A percentile compares a stretch with the other conserved stretches of the same genome.
Conservation (phyloP, 2,888 invertebrate genomes). For the Temnothorax unifasciatus region DNA sequence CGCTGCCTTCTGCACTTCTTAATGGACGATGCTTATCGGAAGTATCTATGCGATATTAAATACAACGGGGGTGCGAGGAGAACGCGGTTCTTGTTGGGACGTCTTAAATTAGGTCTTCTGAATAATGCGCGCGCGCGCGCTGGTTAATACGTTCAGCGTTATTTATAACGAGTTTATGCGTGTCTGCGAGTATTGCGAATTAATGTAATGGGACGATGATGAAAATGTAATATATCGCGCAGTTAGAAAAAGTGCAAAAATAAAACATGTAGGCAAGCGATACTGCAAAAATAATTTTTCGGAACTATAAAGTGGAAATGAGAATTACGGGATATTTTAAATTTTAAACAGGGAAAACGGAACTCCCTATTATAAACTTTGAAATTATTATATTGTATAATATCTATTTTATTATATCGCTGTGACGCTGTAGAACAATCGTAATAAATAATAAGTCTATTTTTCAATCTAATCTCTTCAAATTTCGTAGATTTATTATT, state of each 20-base stretch:
- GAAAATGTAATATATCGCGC: not conserved
- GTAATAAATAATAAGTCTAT: not conserved
- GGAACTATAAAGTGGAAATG: not conserved
- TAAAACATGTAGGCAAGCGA: not conserved
- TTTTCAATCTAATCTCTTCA: not conserved
- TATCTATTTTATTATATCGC: not conserved
- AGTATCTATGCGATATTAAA: conserved; percentile 52
- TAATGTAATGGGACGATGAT: not conserved
- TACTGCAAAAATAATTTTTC: not conserved
- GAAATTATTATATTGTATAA: not conserved
- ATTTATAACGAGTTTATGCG: conserved; percentile 33
- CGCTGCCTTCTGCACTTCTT: conserved; percentile 44
- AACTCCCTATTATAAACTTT: not conserved
- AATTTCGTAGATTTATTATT: not conserved
- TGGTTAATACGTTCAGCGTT: conserved; percentile 18
- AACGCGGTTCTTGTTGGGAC: not conserved
- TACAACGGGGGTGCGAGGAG: conserved; percentile 20
- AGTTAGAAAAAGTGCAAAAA: not conserved
- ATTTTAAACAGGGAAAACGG: not conserved
- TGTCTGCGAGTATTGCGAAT: conserved; percentile 17
- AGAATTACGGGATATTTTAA: not conserved
- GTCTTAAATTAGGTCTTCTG: conserved; percentile 18
- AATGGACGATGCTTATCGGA: conserved; percentile 53
- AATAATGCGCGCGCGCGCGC: conserved; percentile 24
- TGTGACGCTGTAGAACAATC: not conserved